phyloP scores from a whole-genome alignment of 2,888 invertebrate genomes.

The Polyommatus icarus region DNA sequence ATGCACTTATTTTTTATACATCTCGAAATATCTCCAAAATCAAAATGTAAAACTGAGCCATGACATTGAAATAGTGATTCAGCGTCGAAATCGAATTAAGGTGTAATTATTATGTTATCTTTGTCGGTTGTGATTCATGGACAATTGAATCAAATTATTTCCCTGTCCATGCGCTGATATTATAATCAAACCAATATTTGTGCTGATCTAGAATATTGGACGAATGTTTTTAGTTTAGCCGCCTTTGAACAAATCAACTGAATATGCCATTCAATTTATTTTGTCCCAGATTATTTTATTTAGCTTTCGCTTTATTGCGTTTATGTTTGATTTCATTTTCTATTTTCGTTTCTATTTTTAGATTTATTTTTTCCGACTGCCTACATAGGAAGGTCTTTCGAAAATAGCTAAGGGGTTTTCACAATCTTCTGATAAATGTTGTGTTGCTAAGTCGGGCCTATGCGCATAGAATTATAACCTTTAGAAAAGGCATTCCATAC shows the following conservation, averaged over 20 bases:
- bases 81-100: too few species aligned
- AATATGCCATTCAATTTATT: slow-evolving; percentile 17
- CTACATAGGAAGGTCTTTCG: background rate
- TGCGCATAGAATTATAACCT: too few species aligned
- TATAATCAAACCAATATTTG: background rate
- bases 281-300: slow-evolving; percentile 17
- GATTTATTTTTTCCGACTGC: slow-evolving; percentile 14
- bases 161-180: background rate
- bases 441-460: too few species aligned
- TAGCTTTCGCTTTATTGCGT: background rate
- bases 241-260: slow-evolving; percentile 4
- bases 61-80: too few species aligned
- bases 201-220: background rate
- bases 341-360: background rate
- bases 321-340: slow-evolving; percentile 26
- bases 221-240: background rate
- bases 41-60: too few species aligned
- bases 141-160: background rate
- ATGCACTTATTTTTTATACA: too few species aligned
- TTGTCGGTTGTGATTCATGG: background rate
- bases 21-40: too few species aligned
- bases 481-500: too few species aligned
- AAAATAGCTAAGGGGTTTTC: background rate
- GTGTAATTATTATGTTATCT: background rate
- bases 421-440: too few species aligned